Base-by-base conservation (phyloP, 2,888 invertebrate genomes). In the Acanthoscelides obtectus region DNA sequence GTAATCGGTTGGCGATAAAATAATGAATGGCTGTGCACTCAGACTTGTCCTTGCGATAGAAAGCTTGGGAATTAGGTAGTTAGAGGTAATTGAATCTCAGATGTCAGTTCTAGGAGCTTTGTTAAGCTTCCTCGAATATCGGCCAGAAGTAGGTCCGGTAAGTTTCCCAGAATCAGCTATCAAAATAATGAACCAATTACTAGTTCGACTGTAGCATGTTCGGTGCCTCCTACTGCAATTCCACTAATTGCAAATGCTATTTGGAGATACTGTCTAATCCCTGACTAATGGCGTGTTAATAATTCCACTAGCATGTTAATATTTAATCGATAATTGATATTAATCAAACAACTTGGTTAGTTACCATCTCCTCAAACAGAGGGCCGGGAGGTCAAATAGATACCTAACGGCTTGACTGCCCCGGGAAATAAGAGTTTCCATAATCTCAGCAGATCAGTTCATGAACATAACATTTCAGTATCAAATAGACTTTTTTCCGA, bases 281-380 rank as follows among this genome's bases (percentile, higher is more conserved):
- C 22, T 20, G 22, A 22, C 67, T 67, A 67, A 67, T 67, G 67
- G 22, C 22, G 67, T 67, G 21, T 67, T 22, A 22, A 67, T 67
- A 67, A 67, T 67, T 67, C 22, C 22, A 20, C 67, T 19, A 20
- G 67, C 67, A 67, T 22, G 67, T 67, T 67, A 22, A 67, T 67
- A 67, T 67, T 67, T 67, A 22, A 67, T 67, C 67, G 67, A 67
- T 67, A 67, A 22, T 67, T 67, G 67, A 67, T 67, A 45, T 12
- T 45, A 45, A 45, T 45, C 45, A 45, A 45, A 45, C 45, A 45
- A 45, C 45, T 45, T 45, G 45, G 45, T 45, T 45, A 45, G 45
- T 12, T 45, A 45, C 45, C 17, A 45, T 45, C 45, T 6, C 12
- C 45, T 45, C 17, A 45, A 12, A 45, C 45, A 45, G 17, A 45